Evolutionary conservation across 2,888 invertebrate species (phyloP).

Genomic region (Dromius quadrimaculatus): DNA sequence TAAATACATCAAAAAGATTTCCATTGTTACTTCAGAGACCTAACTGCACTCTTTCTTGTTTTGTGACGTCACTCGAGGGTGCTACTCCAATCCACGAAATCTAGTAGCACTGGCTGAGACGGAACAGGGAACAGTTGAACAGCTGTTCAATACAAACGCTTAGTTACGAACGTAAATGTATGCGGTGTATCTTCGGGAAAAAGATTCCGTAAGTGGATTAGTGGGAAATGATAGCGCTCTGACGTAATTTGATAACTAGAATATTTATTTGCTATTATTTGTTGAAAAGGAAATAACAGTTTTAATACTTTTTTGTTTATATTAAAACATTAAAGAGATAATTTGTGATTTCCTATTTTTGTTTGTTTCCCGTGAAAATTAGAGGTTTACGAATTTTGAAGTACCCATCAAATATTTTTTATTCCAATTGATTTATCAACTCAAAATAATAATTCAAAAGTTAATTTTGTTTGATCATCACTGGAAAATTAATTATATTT

Average conservation of each 20-base stretch:
- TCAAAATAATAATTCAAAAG: too few relatives aligned
- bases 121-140: constrained; percentile 11
- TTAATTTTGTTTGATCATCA: too few relatives aligned
- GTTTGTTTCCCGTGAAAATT: neutral
- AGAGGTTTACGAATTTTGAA: too few relatives aligned
- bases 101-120: constrained; percentile 12
- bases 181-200: neutral
- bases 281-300: neutral
- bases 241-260: neutral
- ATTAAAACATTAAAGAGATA: neutral
- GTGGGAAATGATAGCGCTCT: neutral
- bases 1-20: too few relatives aligned
- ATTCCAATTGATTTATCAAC: too few relatives aligned
- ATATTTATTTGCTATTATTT: constrained; percentile 6
- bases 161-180: constrained; percentile 1
- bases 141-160: constrained; percentile 18
- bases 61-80: neutral
- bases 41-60: too few relatives aligned
- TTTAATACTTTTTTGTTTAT: constrained; percentile 1
- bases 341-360: neutral
- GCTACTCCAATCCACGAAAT: too few relatives aligned
- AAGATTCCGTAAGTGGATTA: neutral
- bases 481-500: too few relatives aligned
- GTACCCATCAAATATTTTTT: too few relatives aligned
- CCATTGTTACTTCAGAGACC: too few relatives aligned